Evolutionary conservation across 2,113 vertebrate genomes (phyloP), one percentile per base, ranked within the genome.

Genomic region (Apeltes quadracus): DNA sequence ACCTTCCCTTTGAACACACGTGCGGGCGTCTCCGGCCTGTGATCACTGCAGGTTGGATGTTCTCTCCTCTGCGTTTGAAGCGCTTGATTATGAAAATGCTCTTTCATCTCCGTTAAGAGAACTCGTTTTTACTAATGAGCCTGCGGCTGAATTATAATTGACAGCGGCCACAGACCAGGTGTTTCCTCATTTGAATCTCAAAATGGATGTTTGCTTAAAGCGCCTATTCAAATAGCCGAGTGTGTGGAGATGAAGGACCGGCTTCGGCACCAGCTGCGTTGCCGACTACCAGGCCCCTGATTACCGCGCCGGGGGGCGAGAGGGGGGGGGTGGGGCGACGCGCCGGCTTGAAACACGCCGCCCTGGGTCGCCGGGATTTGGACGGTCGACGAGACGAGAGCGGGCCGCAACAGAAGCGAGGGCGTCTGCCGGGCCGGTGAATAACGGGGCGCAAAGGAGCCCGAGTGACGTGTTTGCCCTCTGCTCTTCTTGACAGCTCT

Each of bases 111-210:
- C 41, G 16, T 65, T 57, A 58, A 79, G 71, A 81, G 57, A 66
- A 69, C 53, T 71, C 7, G 78, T 88, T 89, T n/a, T 88, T 23
- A 81, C 82, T 83, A 89, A 91, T 83, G 84, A 84, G 81, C 58
- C 73, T 74, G 38, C 65, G 81, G 81, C 64, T 80, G 75, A 66
- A 74, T 75, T 62, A 53, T 77, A 87, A 84, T 88, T 84, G 67
- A 89, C 80, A 76, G 55, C 63, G 69, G 72, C 76, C 86, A 76
- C 25, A 75, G 74, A 86, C 75, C 89, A 90, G 88, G 85, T 88
- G 90, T 78, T 75, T 84, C n/a, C 1, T 34, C 1, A 80, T 85
- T 77, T 87, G 81, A 78, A 83, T 81, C 84, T 77, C 77, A 80
- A 78, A 66, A 55, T 7, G 3, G 36, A 72, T 65, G 70, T 82